A percentile compares a stretch with the other conserved stretches of the same genome.
Conservation (phyloP, 2,113 vertebrate genomes). For the Pterocles orientalis region DNA sequence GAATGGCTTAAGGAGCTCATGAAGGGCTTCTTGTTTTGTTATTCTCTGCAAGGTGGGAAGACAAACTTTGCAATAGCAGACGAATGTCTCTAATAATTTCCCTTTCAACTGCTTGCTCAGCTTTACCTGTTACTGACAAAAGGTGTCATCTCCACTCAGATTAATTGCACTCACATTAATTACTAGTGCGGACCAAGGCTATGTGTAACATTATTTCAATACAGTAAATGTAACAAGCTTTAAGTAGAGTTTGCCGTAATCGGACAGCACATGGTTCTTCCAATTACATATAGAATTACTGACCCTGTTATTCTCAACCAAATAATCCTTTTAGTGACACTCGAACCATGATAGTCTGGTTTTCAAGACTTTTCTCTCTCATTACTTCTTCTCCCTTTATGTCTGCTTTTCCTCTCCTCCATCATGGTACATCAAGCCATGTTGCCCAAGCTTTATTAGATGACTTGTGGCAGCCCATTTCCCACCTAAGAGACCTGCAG, state of each 20-base stretch:
- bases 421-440: not conserved
- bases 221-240: not conserved
- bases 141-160: conserved; percentile 5
- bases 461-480: conserved; percentile 21
- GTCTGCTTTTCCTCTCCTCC: not conserved
- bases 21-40: not conserved
- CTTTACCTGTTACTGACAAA: conserved; percentile 32
- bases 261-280: not conserved
- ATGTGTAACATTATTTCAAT: not conserved
- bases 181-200: not conserved
- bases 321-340: not conserved
- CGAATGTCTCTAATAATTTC: not conserved
- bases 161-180: conserved; percentile 15
- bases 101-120: conserved; percentile 29
- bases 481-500: conserved; percentile 4
- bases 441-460: not conserved
- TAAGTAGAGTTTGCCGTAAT: not conserved
- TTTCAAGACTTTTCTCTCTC: not conserved
- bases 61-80: not conserved
- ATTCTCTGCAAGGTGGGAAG: not conserved
- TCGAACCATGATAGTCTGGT: not conserved
- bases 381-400: not conserved
- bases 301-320: not conserved
- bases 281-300: not conserved
- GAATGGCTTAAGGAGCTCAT: not conserved